Conservation (phyloP, 35 echinoderm and acorn worm genomes). For the Apostichopus parvimensis region DNA sequence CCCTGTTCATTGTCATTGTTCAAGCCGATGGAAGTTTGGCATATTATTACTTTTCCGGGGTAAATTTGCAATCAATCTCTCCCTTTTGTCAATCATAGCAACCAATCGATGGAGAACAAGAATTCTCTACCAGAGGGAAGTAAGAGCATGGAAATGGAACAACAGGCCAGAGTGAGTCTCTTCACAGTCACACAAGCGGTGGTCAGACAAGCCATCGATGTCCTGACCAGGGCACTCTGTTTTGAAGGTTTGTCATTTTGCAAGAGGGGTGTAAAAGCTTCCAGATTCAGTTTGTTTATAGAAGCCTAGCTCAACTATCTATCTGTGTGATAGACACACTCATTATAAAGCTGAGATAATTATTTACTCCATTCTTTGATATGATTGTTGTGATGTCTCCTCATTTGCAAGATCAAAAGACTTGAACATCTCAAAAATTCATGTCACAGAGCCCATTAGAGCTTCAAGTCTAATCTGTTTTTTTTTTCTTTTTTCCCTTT, state of each 20-base stretch:
- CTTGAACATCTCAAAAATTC: no score
- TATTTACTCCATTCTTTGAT: no score
- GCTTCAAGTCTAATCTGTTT: neutral
- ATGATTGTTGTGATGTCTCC: neutral
- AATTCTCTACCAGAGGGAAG: slow-evolving; percentile 70
- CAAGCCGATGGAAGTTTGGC: no score
- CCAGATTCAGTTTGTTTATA: neutral
- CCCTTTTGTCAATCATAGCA: slow-evolving; percentile 1
- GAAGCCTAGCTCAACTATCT: no score
- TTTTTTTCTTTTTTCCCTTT: no score
- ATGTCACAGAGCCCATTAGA: no score
- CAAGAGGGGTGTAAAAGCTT: no score
- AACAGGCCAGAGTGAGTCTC: slow-evolving; percentile 83
- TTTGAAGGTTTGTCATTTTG: slow-evolving; percentile 56
- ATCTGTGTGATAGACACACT: neutral
- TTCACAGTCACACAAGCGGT: slow-evolving; percentile 80
- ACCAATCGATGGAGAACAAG: slow-evolving; percentile 77
- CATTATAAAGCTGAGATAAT: neutral
- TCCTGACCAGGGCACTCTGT: slow-evolving; percentile 67
- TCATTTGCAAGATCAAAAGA: neutral
- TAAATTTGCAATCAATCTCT: neutral
- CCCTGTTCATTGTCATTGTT: no score
- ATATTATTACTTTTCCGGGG: neutral
- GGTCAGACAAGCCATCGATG: slow-evolving; percentile 84
- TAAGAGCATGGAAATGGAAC: slow-evolving; percentile 76